Percentiles rank a stretch among this genome's conserved stretches.
Conservation (phyloP, 2,888 invertebrate genomes). For the Serrognathus titanus region DNA sequence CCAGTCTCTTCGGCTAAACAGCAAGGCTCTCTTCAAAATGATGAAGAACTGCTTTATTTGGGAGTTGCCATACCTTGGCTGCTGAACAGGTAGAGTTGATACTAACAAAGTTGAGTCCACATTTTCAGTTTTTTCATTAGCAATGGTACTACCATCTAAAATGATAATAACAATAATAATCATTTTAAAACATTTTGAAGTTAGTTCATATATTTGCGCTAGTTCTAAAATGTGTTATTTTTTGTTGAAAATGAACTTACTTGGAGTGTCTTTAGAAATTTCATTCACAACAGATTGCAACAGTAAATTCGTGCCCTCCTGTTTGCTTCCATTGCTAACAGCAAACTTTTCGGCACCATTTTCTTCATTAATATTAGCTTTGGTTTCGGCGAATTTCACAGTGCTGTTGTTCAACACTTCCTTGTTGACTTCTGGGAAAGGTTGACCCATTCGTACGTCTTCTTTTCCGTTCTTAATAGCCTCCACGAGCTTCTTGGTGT, state of each 20-base stretch:
- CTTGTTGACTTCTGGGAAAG: conserved; percentile 61
- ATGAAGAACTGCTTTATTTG: conserved; percentile 83
- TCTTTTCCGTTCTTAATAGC: conserved; percentile 83
- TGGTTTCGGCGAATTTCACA: conserved; percentile 39
- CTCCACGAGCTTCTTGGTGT: conserved; percentile 76
- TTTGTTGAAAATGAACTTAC: no score
- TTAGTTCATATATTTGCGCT: no score
- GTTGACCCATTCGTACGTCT: conserved; percentile 72
- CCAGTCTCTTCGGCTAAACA: conserved; percentile 88
- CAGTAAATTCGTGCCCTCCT: conserved; percentile 53
- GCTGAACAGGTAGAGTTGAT: conserved; percentile 56
- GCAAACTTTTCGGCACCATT: conserved; percentile 34
- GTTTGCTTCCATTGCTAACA: conserved; percentile 35
- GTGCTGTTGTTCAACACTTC: conserved; percentile 52
- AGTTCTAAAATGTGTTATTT: no score
- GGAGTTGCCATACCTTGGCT: conserved; percentile 77
- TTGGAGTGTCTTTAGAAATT: conserved; percentile 56
- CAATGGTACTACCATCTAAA: conserved; percentile 53
- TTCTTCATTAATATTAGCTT: conserved; percentile 36
- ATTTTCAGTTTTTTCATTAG: conserved; percentile 65
- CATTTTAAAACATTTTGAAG: no score
- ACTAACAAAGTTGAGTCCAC: conserved; percentile 68
- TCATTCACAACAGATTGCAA: conserved; percentile 60
- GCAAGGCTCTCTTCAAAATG: conserved; percentile 76
- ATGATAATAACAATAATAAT: neutral